These are phyloP conservation scores for Subanguina moxae DNA, from an alignment of 1,140 invertebrate genomes.

Conservation along the genomic window DNA sequence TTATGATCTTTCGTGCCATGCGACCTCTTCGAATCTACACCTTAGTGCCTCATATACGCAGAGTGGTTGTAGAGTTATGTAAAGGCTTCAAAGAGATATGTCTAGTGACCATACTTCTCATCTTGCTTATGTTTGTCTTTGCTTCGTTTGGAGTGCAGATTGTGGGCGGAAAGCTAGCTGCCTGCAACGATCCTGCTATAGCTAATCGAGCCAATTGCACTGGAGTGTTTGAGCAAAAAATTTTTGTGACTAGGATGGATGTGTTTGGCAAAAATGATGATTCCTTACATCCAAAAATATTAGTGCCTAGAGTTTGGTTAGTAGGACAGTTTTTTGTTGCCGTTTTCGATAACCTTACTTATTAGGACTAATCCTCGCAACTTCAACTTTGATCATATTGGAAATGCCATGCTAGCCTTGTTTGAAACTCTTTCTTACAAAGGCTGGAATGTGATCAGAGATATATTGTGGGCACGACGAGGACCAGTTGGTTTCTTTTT, in stretches of 20 bases:
- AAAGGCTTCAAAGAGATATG: slow-evolving; percentile 97
- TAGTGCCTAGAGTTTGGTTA: slow-evolving; percentile 93
- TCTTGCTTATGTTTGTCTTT: slow-evolving; percentile 97
- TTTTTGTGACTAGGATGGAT: slow-evolving; percentile 98
- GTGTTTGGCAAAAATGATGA: slow-evolving; percentile 69
- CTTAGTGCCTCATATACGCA: slow-evolving; percentile 97
- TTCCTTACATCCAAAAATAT: slow-evolving; percentile 84
- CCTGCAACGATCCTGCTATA: slow-evolving; percentile 32
- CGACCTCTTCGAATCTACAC: slow-evolving; percentile 93
- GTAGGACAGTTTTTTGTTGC: neutral
- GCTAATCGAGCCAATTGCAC: slow-evolving; percentile 61
- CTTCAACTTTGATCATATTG: slow-evolving; percentile 85
- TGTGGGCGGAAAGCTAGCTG: slow-evolving; percentile 79
- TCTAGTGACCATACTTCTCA: slow-evolving; percentile 88
- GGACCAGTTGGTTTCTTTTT: slow-evolving; percentile 73
- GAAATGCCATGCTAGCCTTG: slow-evolving; percentile 92
- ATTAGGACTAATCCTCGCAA: slow-evolving; percentile 55
- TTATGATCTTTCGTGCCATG: slow-evolving; percentile 93
- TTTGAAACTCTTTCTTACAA: slow-evolving; percentile 99
- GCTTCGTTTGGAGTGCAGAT: slow-evolving; percentile 96
- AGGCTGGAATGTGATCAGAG: slow-evolving; percentile 96
- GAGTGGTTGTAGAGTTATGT: slow-evolving; percentile 97
- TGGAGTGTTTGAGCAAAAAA: slow-evolving; percentile 87
- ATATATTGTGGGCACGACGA: slow-evolving; percentile 88
- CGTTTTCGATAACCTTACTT: neutral